These are phyloP conservation scores for Argopecten irradians DNA, from an alignment of 1,140 invertebrate genomes.

Conservation along the genomic window DNA sequence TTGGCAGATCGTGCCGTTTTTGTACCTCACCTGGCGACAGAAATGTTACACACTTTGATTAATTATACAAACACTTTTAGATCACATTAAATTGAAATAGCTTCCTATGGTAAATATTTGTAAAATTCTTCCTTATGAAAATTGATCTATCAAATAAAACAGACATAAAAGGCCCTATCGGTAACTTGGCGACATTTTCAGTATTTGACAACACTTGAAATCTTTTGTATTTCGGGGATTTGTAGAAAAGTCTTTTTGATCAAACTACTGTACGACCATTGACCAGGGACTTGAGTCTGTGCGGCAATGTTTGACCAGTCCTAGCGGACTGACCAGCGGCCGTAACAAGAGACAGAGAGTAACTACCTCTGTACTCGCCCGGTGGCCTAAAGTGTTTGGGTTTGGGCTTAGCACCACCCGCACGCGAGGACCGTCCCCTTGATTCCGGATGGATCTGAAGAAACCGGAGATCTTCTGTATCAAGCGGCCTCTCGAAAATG, in stretches of 20 bases:
- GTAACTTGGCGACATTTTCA: not conserved
- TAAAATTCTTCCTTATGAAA: slow-evolving; percentile 16
- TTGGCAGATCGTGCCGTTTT: slow-evolving; percentile 45
- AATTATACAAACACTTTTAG: not conserved
- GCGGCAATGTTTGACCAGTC: slow-evolving; percentile 13
- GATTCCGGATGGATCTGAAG: not conserved
- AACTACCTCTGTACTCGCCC: not conserved
- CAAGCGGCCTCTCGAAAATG: not conserved
- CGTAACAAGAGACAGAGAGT: not conserved
- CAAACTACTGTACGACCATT: not conserved
- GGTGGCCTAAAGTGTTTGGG: not conserved
- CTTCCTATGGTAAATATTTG: not conserved
- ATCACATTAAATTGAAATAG: not conserved
- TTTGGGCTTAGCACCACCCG: slow-evolving; percentile 12
- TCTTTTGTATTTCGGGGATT: not conserved
- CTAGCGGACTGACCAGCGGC: not conserved
- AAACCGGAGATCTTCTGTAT: not conserved
- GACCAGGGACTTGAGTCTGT: not conserved
- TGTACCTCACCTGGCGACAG: slow-evolving; percentile 47
- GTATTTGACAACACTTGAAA: not conserved
- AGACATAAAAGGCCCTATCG: not conserved
- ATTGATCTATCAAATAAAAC: not conserved
- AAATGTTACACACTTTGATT: slow-evolving; percentile 37
- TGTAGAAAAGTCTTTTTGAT: not conserved
- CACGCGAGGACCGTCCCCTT: not conserved